A percentile compares a stretch with the other conserved stretches of the same genome.
Evolutionary conservation across 2,797 vertebrate genomes (phyloP).

Genomic region (Melanotaenia pygmaea): DNA sequence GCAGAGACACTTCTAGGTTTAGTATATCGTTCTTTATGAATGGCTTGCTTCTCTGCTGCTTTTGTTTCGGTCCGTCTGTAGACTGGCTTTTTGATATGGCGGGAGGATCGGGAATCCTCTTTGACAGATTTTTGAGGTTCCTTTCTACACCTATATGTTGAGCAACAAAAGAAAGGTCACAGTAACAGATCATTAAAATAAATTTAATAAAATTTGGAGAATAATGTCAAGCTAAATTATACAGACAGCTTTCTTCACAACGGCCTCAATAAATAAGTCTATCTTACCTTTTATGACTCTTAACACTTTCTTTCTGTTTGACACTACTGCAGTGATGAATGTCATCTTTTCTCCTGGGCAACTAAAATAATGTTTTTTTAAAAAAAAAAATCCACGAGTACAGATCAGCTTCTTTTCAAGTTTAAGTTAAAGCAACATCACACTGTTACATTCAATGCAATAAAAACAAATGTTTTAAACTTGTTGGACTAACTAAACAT

Average conservation of each 20-base stretch:
- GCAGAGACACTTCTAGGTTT: constrained; percentile 18
- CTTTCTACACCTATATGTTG: constrained; percentile 31
- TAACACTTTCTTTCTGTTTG: constrained; percentile 14
- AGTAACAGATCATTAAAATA: constrained; percentile 2
- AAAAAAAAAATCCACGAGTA: neutral
- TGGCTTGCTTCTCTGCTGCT: constrained; percentile 28
- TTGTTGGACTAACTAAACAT: neutral
- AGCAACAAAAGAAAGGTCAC: constrained; percentile 30
- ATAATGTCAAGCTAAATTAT: neutral
- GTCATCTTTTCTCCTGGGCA: constrained; percentile 28
- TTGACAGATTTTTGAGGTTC: constrained; percentile 13
- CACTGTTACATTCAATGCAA: neutral
- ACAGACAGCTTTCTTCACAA: neutral
- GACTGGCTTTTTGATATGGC: constrained; percentile 58
- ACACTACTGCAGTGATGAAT: neutral
- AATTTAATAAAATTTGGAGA: neutral
- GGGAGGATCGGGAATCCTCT: constrained; percentile 37
- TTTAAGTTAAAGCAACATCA: no score
- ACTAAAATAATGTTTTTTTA: constrained; percentile 31
- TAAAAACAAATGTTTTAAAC: neutral
- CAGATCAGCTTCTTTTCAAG: neutral
- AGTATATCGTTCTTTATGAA: constrained; percentile 18
- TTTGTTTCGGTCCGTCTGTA: constrained; percentile 46
- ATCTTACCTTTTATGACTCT: constrained; percentile 47
- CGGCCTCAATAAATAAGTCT: neutral